phyloP scores from a whole-genome alignment of 2,113 vertebrate species.

The Onychorhynchus coronatus region DNA sequence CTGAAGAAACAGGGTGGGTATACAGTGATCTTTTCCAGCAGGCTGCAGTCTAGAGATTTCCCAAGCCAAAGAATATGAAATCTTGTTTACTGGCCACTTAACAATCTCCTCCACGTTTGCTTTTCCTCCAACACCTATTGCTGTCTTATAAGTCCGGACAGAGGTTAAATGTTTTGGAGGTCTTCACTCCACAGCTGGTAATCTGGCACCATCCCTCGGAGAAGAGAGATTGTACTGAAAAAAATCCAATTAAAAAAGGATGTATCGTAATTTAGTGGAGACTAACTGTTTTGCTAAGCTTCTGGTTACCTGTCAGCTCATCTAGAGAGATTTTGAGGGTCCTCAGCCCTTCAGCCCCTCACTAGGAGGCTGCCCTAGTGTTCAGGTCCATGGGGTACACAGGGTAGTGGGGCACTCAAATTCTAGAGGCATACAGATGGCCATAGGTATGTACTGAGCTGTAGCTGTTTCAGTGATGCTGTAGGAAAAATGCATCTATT shows the following conservation, averaged over 20 bases:
- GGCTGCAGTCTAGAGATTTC: background rate
- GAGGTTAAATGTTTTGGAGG: background rate
- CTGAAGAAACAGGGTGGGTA: background rate
- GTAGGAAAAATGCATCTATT: background rate
- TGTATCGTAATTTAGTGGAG: background rate
- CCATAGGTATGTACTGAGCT: background rate
- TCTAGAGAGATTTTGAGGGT: background rate
- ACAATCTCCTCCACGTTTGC: background rate
- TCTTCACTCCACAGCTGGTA: background rate
- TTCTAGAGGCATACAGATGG: background rate
- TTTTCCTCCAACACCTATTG: background rate
- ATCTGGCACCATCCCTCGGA: background rate
- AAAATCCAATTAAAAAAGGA: background rate
- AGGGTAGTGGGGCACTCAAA: background rate
- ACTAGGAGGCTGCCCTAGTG: background rate
- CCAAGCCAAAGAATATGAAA: background rate
- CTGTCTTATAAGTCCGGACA: background rate
- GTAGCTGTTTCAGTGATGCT: background rate
- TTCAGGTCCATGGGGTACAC: background rate
- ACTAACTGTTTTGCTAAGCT: background rate
- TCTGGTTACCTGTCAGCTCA: background rate
- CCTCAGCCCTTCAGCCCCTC: background rate
- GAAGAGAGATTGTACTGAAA: background rate
- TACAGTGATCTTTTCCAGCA: background rate
- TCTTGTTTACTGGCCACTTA: constrained; percentile 5